Evolutionary conservation across 2,113 vertebrate genomes (phyloP).

Genomic region (Anguilla japonica): DNA sequence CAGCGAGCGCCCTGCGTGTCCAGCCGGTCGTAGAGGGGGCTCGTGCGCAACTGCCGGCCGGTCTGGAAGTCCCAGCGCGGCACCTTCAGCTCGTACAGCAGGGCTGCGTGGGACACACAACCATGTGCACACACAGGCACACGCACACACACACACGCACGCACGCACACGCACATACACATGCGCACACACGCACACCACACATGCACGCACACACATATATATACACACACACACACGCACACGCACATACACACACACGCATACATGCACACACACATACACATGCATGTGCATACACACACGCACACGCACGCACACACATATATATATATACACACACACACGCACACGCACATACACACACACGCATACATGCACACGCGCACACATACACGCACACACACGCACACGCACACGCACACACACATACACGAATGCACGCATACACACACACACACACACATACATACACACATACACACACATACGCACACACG

Average conservation of each 20-base stretch:
- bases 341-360: too few species aligned
- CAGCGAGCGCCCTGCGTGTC: conserved; percentile 93
- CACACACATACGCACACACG: neutral
- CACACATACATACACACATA: neutral
- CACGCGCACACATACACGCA: too few species aligned
- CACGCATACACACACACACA: neutral
- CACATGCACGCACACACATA: neutral
- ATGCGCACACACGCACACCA: conserved; percentile 11
- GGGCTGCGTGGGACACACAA: neutral
- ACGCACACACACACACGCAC: conserved; percentile 3
- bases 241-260: neutral
- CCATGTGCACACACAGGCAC: neutral
- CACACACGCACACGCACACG: too few species aligned
- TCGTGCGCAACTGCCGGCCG: conserved; percentile 90
- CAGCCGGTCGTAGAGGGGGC: conserved; percentile 90
- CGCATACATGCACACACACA: too few species aligned
- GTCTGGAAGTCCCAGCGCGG: conserved; percentile 99
- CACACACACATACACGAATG: neutral
- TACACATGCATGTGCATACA: too few species aligned
- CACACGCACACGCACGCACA: too few species aligned
- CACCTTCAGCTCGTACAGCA: conserved; percentile 85
- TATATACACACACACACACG: neutral
- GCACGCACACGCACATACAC: neutral
- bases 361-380: too few species aligned
- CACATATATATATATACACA: too few species aligned